These are phyloP conservation scores for Amblyopsis rosae DNA, from an alignment of 2,113 vertebrate genomes.

Conservation along the genomic window DNA sequence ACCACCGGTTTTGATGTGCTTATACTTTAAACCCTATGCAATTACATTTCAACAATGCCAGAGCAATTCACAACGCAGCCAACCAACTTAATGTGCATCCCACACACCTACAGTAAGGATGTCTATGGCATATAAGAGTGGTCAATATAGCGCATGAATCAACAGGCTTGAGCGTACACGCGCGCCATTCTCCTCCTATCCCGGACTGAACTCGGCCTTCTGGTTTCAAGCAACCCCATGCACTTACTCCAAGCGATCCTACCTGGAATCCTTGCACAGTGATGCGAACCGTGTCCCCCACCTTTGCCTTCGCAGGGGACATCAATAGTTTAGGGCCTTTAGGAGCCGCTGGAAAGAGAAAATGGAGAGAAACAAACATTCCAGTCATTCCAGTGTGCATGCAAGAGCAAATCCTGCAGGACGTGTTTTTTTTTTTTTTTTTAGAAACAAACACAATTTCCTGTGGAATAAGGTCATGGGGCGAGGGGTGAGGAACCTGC, in stretches of 20 bases:
- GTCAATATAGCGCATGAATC: conserved; percentile 24
- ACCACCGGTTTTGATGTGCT: too few species aligned
- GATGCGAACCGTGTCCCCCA: conserved; percentile 94
- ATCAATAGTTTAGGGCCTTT: conserved; percentile 92
- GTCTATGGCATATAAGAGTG: conserved; percentile 29
- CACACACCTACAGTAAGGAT: neutral
- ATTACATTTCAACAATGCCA: neutral
- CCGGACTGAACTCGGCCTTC: conserved; percentile 26
- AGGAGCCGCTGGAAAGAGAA: conserved; percentile 83
- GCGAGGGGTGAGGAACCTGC: conserved; percentile 60
- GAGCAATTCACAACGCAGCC: neutral
- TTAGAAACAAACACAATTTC: conserved; percentile 70
- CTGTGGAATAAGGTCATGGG: conserved; percentile 74
- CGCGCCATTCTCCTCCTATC: conserved; percentile 17
- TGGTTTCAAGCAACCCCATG: conserved; percentile 44
- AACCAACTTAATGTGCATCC: neutral
- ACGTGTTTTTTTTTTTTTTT: conserved; percentile 9
- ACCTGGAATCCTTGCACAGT: conserved; percentile 96
- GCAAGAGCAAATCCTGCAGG: conserved; percentile 44
- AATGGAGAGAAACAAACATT: conserved; percentile 53
- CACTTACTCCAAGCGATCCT: conserved; percentile 60
- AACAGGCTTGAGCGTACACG: conserved; percentile 29
- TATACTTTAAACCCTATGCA: neutral
- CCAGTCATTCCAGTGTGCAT: conserved; percentile 50
- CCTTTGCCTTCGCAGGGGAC: conserved; percentile 87